Evolutionary conservation across 2,797 vertebrate genomes (phyloP).

Genomic region (Spinus pinus): DNA sequence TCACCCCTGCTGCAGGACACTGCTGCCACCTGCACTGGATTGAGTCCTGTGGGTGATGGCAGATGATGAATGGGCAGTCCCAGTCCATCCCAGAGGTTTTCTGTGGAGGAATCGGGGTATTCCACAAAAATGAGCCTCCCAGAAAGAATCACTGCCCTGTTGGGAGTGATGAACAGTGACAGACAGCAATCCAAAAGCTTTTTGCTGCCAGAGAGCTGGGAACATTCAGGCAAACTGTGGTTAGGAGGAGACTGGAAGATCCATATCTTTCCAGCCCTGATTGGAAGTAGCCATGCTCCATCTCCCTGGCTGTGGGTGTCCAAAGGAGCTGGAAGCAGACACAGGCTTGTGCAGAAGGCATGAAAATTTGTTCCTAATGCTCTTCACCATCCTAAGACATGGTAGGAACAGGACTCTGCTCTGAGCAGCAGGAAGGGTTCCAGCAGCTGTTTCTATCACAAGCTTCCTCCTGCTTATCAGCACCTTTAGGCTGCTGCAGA

Average conservation of each 20-base stretch:
- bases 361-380: accelerated
- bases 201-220: background rate
- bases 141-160: background rate
- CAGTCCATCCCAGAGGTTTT: background rate
- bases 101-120: background rate
- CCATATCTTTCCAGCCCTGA: background rate
- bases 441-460: background rate
- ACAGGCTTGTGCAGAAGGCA: background rate
- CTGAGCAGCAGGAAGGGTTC: background rate
- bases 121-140: background rate
- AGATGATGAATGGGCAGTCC: background rate
- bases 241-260: background rate
- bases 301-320: background rate
- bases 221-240: background rate
- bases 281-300: background rate
- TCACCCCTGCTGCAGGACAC: background rate
- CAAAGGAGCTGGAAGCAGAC: background rate
- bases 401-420: background rate
- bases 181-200: slow-evolving; percentile 9
- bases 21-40: background rate
- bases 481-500: background rate
- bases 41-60: accelerated
- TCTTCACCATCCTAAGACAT: accelerated
- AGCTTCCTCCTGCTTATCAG: background rate
- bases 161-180: background rate